phyloP scores from a whole-genome alignment of 2,888 invertebrate species.

The Noctua janthina region DNA sequence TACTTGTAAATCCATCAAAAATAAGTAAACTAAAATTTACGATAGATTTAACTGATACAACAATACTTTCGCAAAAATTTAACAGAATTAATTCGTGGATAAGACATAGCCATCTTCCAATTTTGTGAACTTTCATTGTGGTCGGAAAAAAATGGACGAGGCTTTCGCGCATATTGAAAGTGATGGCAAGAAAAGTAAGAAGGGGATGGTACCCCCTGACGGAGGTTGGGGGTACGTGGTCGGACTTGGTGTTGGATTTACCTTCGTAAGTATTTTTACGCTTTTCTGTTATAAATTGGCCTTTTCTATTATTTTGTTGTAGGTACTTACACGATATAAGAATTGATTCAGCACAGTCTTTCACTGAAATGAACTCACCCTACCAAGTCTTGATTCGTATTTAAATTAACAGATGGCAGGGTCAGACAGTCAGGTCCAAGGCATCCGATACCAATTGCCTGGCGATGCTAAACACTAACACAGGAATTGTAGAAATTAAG shows the following conservation, averaged over 20 bases:
- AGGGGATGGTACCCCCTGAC: constrained; percentile 90
- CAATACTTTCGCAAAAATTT: constrained; percentile 2
- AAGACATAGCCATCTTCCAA: background rate
- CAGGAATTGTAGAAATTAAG: constrained; percentile 13
- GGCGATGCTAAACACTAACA: constrained; percentile 28
- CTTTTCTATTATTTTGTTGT: background rate
- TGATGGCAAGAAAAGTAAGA: constrained; percentile 67
- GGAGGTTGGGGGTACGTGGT: constrained; percentile 96
- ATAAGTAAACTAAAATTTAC: constrained; percentile 1
- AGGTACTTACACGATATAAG: background rate
- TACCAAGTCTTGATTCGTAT: constrained; percentile 39
- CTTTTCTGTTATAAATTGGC: background rate
- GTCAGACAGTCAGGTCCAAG: constrained; percentile 49
- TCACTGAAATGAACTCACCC: constrained; percentile 21
- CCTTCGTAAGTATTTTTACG: constrained; percentile 92
- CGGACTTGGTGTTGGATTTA: constrained; percentile 93
- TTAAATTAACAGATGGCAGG: constrained; percentile 41
- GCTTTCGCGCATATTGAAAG: constrained; percentile 85
- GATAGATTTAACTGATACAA: background rate
- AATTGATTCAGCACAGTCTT: constrained; percentile 13
- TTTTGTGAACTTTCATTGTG: constrained; percentile 30
- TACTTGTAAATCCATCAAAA: constrained; percentile 9
- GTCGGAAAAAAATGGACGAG: constrained; percentile 82
- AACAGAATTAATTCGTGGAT: background rate
- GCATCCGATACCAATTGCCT: constrained; percentile 48